Percentiles rank a stretch among this genome's conserved stretches.
Evolutionary conservation across 2,113 vertebrate species (phyloP).

Genomic region (Malurus melanocephalus): DNA sequence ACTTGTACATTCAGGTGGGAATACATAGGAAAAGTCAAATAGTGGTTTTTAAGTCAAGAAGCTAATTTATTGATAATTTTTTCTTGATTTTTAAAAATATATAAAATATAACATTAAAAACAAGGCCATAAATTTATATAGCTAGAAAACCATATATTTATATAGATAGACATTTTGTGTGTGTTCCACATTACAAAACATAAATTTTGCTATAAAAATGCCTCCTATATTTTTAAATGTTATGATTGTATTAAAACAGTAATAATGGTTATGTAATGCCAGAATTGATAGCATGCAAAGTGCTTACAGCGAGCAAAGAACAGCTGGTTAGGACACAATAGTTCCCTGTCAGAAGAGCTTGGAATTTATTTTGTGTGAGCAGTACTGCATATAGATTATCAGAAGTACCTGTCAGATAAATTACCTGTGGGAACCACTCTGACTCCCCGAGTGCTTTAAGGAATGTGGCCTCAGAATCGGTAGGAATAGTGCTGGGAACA

Average conservation of each 20-base stretch:
- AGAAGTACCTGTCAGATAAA: slow-evolving; percentile 15
- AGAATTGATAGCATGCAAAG: neutral
- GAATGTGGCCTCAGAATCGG: slow-evolving; percentile 88
- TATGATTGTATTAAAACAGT: neutral
- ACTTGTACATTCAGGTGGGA: neutral
- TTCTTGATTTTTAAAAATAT: neutral
- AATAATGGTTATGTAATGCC: neutral
- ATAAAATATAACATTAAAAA: neutral
- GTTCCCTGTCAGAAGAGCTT: neutral
- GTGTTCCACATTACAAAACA: neutral
- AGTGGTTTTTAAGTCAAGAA: neutral
- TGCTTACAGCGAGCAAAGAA: neutral
- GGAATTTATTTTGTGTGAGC: slow-evolving; percentile 29
- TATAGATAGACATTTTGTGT: too few species aligned
- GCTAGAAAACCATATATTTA: neutral
- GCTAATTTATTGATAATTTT: neutral
- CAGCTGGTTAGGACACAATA: slow-evolving; percentile 15
- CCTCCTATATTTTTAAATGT: neutral
- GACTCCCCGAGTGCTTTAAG: slow-evolving; percentile 91
- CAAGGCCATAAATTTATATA: neutral
- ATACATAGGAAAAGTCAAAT: neutral
- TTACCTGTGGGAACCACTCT: slow-evolving; percentile 95
- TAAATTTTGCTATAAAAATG: neutral
- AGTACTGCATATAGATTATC: neutral
- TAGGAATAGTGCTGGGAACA: slow-evolving; percentile 85